Percentiles rank a stretch among this genome's conserved stretches.
Evolutionary conservation across 2,113 vertebrate genomes (phyloP).

Genomic region (Labeo catla): DNA sequence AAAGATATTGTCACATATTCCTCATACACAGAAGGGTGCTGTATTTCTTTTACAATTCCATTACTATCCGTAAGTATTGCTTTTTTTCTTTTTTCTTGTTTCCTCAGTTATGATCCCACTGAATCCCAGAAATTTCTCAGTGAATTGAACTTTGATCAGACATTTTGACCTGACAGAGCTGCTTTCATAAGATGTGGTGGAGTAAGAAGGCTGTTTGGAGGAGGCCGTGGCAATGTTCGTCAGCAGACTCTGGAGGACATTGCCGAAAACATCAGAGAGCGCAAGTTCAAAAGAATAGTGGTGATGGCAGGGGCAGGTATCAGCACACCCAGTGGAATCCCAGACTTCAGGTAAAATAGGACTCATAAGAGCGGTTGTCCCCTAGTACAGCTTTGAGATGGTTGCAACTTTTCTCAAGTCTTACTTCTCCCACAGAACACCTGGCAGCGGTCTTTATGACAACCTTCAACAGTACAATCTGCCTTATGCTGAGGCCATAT

Average conservation of each 20-base stretch:
- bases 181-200: constrained; percentile 47
- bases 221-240: constrained; percentile 48
- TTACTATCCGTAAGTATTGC: constrained; percentile 23
- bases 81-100: not conserved
- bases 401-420: not conserved
- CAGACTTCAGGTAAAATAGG: constrained; percentile 86
- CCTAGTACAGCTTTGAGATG: not conserved
- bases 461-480: constrained; percentile 87
- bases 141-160: not conserved
- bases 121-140: not conserved
- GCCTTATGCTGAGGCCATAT: constrained; percentile 94
- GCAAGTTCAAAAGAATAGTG: constrained; percentile 77
- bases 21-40: not conserved
- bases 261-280: constrained; percentile 71
- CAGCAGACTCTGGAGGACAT: constrained; percentile 78
- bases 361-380: not conserved
- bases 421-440: constrained; percentile 78
- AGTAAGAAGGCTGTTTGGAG: constrained; percentile 59
- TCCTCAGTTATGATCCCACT: not conserved
- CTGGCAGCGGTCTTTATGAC: constrained; percentile 88
- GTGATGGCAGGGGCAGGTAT: constrained; percentile 95
- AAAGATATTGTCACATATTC: not conserved
- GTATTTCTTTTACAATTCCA: not conserved
- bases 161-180: constrained; percentile 19
- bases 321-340: constrained; percentile 94